Conservation (phyloP, 1,140 invertebrate genomes). For the Oryctes rhinoceros region DNA sequence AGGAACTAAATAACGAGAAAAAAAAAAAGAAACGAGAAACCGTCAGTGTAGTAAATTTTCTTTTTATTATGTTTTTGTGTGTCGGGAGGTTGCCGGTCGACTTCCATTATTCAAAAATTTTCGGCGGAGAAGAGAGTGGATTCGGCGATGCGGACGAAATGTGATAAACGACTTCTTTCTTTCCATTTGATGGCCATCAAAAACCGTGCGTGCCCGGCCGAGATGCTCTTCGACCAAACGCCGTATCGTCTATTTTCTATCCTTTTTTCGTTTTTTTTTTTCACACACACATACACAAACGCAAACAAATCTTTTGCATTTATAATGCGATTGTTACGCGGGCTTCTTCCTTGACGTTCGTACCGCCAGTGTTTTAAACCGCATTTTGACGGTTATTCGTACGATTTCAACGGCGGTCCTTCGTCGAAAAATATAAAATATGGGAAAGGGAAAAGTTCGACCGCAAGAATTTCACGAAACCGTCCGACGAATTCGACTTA, state of each 20-base stretch:
- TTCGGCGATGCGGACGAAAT: slow-evolving; percentile 46
- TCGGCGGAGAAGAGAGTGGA: slow-evolving; percentile 41
- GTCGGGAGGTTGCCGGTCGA: slow-evolving; percentile 37
- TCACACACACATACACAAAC: slow-evolving; percentile 25
- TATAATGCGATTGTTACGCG: slow-evolving; percentile 24
- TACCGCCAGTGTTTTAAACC: background rate
- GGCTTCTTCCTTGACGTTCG: background rate
- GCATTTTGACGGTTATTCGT: slow-evolving; percentile 14
- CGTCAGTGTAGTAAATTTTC: slow-evolving; percentile 44
- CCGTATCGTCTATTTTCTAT: slow-evolving; percentile 5
- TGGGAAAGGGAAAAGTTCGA: background rate
- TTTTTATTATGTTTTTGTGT: slow-evolving; percentile 47
- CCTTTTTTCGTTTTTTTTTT: background rate
- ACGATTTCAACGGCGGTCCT: background rate
- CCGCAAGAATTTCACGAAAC: slow-evolving; percentile 4
- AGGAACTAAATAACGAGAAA: background rate
- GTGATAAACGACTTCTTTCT: slow-evolving; percentile 47
- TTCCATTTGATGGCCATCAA: slow-evolving; percentile 38
- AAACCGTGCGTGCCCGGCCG: background rate
- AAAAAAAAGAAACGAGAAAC: slow-evolving; percentile 37
- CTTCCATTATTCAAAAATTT: slow-evolving; percentile 50
- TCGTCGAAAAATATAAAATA: background rate
- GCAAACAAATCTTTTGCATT: slow-evolving; percentile 13
- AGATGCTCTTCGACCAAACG: background rate
- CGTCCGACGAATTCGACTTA: background rate